Conservation (phyloP, 1,140 invertebrate species). For the Achatina immaculata region DNA sequence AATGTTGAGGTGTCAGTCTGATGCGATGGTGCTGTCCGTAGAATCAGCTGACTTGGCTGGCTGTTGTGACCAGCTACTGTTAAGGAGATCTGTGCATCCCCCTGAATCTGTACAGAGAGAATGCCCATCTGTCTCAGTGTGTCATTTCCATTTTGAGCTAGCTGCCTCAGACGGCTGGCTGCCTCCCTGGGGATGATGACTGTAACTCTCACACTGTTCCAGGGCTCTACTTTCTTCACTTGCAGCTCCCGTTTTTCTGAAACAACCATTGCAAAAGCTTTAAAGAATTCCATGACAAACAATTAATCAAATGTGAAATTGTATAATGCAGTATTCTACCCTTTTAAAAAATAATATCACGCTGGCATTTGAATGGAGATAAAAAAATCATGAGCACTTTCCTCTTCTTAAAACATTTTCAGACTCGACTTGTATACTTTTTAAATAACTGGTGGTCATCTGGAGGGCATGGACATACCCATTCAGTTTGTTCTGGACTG, state of each 20-base stretch:
- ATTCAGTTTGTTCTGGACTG: no score
- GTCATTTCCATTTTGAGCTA: slow-evolving; percentile 89
- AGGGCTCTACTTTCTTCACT: slow-evolving; percentile 92
- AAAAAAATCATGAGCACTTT: no score
- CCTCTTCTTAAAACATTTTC: no score
- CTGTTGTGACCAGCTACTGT: slow-evolving; percentile 83
- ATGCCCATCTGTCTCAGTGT: slow-evolving; percentile 91
- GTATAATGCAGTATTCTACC: no score
- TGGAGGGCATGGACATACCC: no score
- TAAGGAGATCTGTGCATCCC: slow-evolving; percentile 91
- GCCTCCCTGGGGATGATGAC: slow-evolving; percentile 96
- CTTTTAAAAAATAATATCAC: no score
- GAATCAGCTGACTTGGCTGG: slow-evolving; percentile 81
- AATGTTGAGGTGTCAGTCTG: slow-evolving; percentile 49
- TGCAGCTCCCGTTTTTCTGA: slow-evolving; percentile 66
- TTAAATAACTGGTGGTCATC: no score
- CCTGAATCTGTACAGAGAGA: slow-evolving; percentile 94
- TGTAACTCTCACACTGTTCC: slow-evolving; percentile 97
- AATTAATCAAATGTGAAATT: no score
- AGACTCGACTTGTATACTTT: no score
- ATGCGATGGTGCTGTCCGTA: slow-evolving; percentile 71
- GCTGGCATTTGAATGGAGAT: no score
- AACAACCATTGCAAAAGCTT: slow-evolving; percentile 47
- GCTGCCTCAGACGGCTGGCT: slow-evolving; percentile 86
- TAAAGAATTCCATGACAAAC: no score